Conservation (phyloP, 2,797 vertebrate genomes). For the Columba guinea region DNA sequence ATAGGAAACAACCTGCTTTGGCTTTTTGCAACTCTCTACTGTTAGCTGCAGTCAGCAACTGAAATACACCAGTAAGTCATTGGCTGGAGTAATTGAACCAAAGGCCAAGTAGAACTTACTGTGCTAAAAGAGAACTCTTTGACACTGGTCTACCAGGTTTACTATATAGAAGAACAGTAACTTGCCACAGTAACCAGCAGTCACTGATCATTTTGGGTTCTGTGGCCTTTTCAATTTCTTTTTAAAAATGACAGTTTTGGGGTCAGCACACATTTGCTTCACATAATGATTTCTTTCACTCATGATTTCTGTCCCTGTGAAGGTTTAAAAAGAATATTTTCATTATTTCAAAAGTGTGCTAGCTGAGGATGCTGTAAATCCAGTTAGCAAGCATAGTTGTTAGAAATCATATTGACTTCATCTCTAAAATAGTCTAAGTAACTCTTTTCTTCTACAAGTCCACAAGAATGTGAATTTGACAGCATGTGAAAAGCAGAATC, state of each 20-base stretch:
- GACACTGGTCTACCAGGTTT: not conserved
- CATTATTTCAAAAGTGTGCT: not conserved
- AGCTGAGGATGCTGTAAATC: not conserved
- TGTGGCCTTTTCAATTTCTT: not conserved
- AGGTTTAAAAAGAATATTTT: not conserved
- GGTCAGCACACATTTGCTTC: not conserved
- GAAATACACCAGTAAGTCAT: not conserved
- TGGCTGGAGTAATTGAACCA: not conserved
- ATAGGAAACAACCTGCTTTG: not conserved
- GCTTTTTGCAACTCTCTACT: not conserved
- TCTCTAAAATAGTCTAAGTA: not conserved
- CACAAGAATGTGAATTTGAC: not conserved
- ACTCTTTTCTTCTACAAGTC: not conserved
- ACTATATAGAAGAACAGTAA: not conserved
- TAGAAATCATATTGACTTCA: not conserved
- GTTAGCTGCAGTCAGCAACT: too few relatives aligned
- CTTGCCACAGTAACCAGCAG: not conserved
- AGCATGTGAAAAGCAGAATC: not conserved
- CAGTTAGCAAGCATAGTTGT: not conserved
- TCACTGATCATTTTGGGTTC: not conserved
- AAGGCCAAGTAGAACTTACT: not conserved
- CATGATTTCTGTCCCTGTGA: not conserved
- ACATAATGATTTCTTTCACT: too few relatives aligned
- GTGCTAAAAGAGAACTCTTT: not conserved
- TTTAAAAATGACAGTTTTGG: not conserved